phyloP scores from a whole-genome alignment of 2,888 invertebrate genomes.

The Drosophila recens region DNA sequence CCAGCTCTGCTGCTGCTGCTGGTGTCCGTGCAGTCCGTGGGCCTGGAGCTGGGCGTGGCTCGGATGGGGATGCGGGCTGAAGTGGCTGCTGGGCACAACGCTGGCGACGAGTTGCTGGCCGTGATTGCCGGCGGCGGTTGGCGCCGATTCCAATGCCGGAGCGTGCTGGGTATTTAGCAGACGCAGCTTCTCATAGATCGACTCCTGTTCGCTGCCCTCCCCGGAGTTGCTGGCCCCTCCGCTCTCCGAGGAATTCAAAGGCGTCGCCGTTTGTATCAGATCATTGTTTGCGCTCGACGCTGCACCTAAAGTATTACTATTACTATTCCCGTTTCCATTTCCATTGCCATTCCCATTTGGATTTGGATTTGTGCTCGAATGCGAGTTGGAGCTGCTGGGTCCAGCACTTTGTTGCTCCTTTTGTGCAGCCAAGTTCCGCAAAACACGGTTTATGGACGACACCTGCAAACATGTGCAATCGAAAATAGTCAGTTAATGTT shows the following conservation, averaged over 20 bases:
- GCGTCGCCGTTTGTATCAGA: conserved; percentile 77
- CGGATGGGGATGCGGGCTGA: conserved; percentile 51
- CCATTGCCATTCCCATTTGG: conserved; percentile 20
- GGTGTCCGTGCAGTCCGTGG: conserved; percentile 41
- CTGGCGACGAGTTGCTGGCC: conserved; percentile 52
- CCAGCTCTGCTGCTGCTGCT: conserved; percentile 74
- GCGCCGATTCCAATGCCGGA: conserved; percentile 38
- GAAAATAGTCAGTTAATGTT: background rate
- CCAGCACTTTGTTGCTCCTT: conserved; percentile 87
- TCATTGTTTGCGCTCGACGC: conserved; percentile 30
- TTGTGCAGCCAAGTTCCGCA: conserved; percentile 97
- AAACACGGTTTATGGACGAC: conserved; percentile 94
- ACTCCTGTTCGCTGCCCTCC: conserved; percentile 71
- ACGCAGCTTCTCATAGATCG: conserved; percentile 83
- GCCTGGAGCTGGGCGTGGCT: conserved; percentile 39
- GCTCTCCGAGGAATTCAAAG: conserved; percentile 82
- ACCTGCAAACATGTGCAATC: conserved; percentile 62
- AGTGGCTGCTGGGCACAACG: conserved; percentile 54
- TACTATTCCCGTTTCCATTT: conserved; percentile 34
- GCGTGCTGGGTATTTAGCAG: conserved; percentile 77
- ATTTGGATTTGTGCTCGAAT: conserved; percentile 17
- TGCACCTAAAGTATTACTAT: conserved; percentile 15
- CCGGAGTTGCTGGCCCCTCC: conserved; percentile 73
- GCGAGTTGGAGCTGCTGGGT: conserved; percentile 24
- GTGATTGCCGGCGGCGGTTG: conserved; percentile 41